Evolutionary conservation across 2,888 invertebrate genomes (phyloP), one percentile per base, ranked within the genome.

Genomic region (Euzetes globulus): DNA sequence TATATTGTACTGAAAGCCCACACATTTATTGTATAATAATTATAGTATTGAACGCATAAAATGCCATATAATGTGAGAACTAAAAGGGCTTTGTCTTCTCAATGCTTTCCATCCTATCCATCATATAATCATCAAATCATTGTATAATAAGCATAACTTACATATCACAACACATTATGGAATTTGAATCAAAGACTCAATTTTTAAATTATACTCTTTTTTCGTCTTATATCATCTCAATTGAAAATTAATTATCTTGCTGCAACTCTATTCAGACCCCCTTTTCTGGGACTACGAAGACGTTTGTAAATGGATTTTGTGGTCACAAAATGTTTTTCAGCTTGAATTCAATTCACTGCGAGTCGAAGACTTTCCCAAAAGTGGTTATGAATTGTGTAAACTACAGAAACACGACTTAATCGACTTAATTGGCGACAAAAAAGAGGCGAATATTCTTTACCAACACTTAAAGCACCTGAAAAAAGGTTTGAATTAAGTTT

Each of bases 271-370:
- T n/a, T 37, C 29, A 65, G 65, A 65, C 37, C 65, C 65, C 6
- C 37, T 65, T 37, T 65, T 65, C 19, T 65, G 65, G 65, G 65
- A 65, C 37, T 65, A 13, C 5, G 65, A 65, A 13, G 65, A 65
- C 33, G 29, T 65, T 4, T 65, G 65, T 19, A 65, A 65, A 65
- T 65, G 65, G 65, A 25, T 65, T 65, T 65, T 65, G n/a, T 65
- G 65, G 65, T 65, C 65, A 37, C 13, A 65, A 37, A 41, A 65
- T 29, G 29, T 29, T 4, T 65, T 65, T 65, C 29, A 15, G 15
- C 29, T 65, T n/a, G 65, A 65, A 25, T 65, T 33, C 33, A 33
- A 7, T 33, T 33, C 65, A 19, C 41, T 65, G 15, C 9, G 33
- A 25, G 19, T 65, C 7, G 29, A 29, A 17, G 13, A 29, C n/a